Evolutionary conservation across 2,797 vertebrate genomes (phyloP).

Genomic region (Dermochelys coriacea): DNA sequence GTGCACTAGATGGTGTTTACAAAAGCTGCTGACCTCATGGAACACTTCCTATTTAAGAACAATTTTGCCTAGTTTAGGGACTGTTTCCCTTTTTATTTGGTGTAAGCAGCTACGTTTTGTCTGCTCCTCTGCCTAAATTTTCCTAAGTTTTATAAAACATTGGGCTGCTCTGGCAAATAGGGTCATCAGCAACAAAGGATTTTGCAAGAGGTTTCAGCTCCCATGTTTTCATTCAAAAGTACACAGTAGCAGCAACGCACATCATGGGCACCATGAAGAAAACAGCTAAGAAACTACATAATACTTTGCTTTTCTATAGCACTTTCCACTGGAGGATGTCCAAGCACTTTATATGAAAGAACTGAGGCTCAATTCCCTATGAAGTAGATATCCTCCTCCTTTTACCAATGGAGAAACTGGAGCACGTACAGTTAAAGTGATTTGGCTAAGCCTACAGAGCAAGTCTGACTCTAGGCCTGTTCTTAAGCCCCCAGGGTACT

Average conservation of each 20-base stretch:
- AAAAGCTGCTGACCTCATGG: slow-evolving; percentile 49
- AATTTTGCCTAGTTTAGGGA: not conserved
- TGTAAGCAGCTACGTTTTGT: not conserved
- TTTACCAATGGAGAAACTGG: not conserved
- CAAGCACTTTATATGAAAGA: not conserved
- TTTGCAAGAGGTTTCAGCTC: not conserved
- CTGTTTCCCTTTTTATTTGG: not conserved
- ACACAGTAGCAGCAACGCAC: not conserved
- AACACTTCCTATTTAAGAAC: slow-evolving; percentile 10
- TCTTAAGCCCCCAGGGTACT: not conserved
- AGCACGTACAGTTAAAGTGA: not conserved
- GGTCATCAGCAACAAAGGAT: not conserved
- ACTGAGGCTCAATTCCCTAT: not conserved
- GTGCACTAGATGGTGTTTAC: slow-evolving; percentile 9
- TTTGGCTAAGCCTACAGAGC: not conserved
- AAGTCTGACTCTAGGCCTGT: not conserved
- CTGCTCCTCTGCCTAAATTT: not conserved
- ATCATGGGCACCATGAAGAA: not conserved
- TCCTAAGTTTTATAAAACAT: not conserved
- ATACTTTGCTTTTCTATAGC: not conserved
- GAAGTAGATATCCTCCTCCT: not conserved
- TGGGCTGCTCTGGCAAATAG: not conserved
- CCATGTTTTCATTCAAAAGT: not conserved
- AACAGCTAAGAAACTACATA: no score
- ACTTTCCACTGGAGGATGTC: no score